Conservation (phyloP, 2,113 vertebrate genomes). For the Amblyornis subalaris region DNA sequence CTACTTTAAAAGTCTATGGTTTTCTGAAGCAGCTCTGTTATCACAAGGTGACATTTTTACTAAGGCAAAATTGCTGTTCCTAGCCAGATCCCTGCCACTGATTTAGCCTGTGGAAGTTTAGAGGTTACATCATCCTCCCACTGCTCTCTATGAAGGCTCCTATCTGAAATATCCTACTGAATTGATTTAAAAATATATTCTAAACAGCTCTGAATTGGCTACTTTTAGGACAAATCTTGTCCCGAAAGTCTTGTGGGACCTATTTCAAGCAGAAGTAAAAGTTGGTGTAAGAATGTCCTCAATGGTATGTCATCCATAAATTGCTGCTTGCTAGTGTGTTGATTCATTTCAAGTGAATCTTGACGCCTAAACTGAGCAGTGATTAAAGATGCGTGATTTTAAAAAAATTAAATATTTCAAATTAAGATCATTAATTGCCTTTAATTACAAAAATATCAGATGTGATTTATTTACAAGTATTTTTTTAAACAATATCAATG, state of each 20-base stretch:
- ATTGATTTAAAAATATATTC: not conserved
- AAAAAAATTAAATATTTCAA: not conserved
- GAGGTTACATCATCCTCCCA: not conserved
- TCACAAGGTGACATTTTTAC: not conserved
- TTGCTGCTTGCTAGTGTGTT: not conserved
- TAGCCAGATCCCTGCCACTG: not conserved
- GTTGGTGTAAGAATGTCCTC: not conserved
- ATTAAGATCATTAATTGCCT: conserved; percentile 3
- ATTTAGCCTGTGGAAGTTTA: not conserved
- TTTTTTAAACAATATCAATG: not conserved
- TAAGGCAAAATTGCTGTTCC: not conserved
- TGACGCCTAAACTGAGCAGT: not conserved
- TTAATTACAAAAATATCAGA: conserved; percentile 10
- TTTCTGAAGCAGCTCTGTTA: not conserved
- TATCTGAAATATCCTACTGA: not conserved
- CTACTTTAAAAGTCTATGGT: not conserved
- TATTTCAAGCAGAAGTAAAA: not conserved
- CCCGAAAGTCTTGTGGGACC: not conserved
- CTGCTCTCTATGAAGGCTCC: not conserved
- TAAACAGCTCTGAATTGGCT: not conserved
- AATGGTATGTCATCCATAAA: not conserved
- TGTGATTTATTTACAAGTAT: not conserved
- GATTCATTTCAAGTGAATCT: not conserved
- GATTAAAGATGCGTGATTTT: not conserved
- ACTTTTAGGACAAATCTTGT: not conserved